Conservation (phyloP, 2,888 invertebrate genomes). For the Drosophila ustulata region DNA sequence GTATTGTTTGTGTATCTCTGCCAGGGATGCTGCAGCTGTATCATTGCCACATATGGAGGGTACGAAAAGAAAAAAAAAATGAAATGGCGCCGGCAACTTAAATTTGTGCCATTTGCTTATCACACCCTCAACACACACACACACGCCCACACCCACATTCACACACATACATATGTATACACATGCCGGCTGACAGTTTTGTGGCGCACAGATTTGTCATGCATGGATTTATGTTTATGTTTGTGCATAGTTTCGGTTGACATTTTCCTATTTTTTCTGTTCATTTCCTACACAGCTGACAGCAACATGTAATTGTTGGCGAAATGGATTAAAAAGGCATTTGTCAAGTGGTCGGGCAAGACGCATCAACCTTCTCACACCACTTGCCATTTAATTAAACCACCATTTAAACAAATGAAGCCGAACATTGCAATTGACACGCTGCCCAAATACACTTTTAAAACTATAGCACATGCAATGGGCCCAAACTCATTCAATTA, state of each 20-base stretch:
- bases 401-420: slow-evolving; percentile 35
- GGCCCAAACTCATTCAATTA: neutral
- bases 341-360: slow-evolving; percentile 64
- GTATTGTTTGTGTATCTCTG: slow-evolving; percentile 14
- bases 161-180: slow-evolving; percentile 19
- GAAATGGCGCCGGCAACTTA: slow-evolving; percentile 58
- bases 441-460: slow-evolving; percentile 13
- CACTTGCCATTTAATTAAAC: slow-evolving; percentile 49
- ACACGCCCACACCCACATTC: slow-evolving; percentile 27
- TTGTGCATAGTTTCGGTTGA: slow-evolving; percentile 55
- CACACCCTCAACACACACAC: slow-evolving; percentile 36
- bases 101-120: slow-evolving; percentile 78
- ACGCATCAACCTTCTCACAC: slow-evolving; percentile 29
- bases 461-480: neutral
- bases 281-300: slow-evolving; percentile 52
- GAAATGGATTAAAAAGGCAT: slow-evolving; percentile 75
- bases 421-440: neutral
- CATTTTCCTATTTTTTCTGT: slow-evolving; percentile 20
- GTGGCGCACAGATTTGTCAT: slow-evolving; percentile 76
- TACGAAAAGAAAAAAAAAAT: slow-evolving; percentile 13
- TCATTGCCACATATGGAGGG: slow-evolving; percentile 21
- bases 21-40: slow-evolving; percentile 71
- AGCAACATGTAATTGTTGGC: slow-evolving; percentile 69
- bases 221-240: slow-evolving; percentile 76
- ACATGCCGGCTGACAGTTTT: slow-evolving; percentile 65